Conservation (phyloP, 1,140 invertebrate genomes). For the Drosophila pachea region DNA sequence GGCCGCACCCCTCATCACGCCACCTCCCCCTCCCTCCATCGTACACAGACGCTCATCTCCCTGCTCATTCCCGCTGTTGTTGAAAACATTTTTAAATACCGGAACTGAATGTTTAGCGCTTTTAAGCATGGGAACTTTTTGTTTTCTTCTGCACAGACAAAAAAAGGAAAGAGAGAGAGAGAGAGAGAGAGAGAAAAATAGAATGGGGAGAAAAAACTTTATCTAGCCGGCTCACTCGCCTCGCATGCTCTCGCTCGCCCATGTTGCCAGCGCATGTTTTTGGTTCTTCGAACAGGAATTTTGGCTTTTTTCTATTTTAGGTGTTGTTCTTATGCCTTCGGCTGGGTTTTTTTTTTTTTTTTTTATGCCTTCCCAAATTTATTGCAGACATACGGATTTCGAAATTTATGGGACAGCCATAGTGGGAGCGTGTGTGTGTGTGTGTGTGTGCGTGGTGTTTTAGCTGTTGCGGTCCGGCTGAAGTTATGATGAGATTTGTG, state of each 20-base stretch:
- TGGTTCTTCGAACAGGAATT: constrained; percentile 61
- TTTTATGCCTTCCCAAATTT: constrained; percentile 69
- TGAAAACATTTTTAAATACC: constrained; percentile 77
- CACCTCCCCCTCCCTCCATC: background rate
- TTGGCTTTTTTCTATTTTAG: constrained; percentile 63
- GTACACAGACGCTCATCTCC: background rate
- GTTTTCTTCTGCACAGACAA: constrained; percentile 50
- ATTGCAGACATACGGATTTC: constrained; percentile 72
- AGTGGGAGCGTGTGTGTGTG: background rate
- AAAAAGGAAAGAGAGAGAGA: background rate
- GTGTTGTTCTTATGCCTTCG: constrained; percentile 53
- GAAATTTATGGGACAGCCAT: constrained; percentile 53
- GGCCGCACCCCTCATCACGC: constrained; percentile 4
- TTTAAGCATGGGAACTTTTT: constrained; percentile 78
- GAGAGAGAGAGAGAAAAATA: too few species aligned
- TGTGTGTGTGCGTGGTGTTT: background rate
- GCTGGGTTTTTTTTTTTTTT: constrained; percentile 27
- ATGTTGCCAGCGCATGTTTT: constrained; percentile 20
- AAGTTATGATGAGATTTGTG: constrained; percentile 2
- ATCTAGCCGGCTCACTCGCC: constrained; percentile 26
- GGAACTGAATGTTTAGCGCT: constrained; percentile 77
- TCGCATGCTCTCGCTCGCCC: too few species aligned
- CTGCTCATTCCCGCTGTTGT: constrained; percentile 38
- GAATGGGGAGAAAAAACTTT: constrained; percentile 9
- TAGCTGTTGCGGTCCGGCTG: constrained; percentile 9